phyloP scores from a whole-genome alignment of 1,140 invertebrate species.

The Apis dorsata region DNA sequence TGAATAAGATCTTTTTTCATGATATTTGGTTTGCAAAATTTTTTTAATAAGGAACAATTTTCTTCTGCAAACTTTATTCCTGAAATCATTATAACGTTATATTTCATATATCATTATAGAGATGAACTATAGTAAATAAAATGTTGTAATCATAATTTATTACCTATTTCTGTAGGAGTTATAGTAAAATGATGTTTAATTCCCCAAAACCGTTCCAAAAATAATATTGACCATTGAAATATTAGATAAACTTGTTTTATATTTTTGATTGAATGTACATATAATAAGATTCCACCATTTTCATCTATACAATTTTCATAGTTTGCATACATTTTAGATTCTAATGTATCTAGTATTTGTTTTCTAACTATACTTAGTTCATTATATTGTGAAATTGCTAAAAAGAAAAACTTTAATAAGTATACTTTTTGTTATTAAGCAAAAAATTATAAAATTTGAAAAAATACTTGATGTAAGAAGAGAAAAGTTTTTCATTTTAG shows the following conservation, averaged over 20 bases:
- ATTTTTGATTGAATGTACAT: slow-evolving; percentile 33
- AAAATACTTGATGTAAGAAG: slow-evolving; percentile 59
- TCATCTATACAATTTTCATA: slow-evolving; percentile 4
- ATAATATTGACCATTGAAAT: slow-evolving; percentile 55
- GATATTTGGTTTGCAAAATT: slow-evolving; percentile 26
- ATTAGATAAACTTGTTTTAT: slow-evolving; percentile 36
- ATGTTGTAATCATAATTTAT: not conserved
- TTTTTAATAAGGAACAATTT: slow-evolving; percentile 38
- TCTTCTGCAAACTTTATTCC: slow-evolving; percentile 38
- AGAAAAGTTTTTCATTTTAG: slow-evolving; percentile 59
- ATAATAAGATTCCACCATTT: slow-evolving; percentile 51
- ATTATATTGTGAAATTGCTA: slow-evolving; percentile 61
- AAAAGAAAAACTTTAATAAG: not conserved
- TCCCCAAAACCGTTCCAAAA: slow-evolving; percentile 34
- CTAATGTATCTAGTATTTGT: slow-evolving; percentile 39
- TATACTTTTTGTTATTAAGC: not conserved
- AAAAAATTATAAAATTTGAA: slow-evolving; percentile 10
- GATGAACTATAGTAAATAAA: not conserved
- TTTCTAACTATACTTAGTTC: slow-evolving; percentile 29
- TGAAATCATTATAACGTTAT: slow-evolving; percentile 32
- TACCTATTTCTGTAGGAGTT: slow-evolving; percentile 45
- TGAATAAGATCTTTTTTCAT: slow-evolving; percentile 7
- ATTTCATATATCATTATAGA: too few species aligned
- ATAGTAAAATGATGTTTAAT: slow-evolving; percentile 55
- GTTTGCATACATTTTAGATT: slow-evolving; percentile 35